phyloP scores from a whole-genome alignment of 2,888 invertebrate species.

The Sisyra nigra region DNA sequence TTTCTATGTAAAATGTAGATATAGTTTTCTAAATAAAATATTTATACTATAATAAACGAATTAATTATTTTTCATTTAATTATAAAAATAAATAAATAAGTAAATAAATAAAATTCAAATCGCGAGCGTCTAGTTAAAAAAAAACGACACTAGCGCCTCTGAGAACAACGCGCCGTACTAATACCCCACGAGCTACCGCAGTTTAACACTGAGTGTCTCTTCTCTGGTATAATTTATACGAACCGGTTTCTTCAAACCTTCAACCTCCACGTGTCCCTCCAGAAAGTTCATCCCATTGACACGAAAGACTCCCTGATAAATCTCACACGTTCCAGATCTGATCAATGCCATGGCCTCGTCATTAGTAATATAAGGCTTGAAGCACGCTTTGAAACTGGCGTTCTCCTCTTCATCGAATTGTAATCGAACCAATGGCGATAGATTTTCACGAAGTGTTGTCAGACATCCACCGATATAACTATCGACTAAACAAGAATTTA shows the following conservation, averaged over 20 bases:
- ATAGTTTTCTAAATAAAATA: too few species aligned
- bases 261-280: slow-evolving; percentile 76
- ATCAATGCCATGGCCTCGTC: too few species aligned
- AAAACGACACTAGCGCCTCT: too few species aligned
- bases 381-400: slow-evolving; percentile 56
- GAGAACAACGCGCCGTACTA: too few species aligned
- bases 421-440: slow-evolving; percentile 33
- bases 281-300: slow-evolving; percentile 88
- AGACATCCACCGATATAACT: slow-evolving; percentile 39
- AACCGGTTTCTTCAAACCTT: slow-evolving; percentile 64
- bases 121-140: too few species aligned
- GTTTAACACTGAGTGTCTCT: too few species aligned
- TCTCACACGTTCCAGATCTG: slow-evolving; percentile 37
- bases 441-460: slow-evolving; percentile 57
- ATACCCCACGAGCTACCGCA: too few species aligned
- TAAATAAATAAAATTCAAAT: too few species aligned
- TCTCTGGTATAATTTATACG: slow-evolving; percentile 20
- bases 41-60: too few species aligned
- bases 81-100: too few species aligned
- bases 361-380: slow-evolving; percentile 38
- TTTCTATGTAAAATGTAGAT: too few species aligned
- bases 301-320: slow-evolving; percentile 65
- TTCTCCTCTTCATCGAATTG: slow-evolving; percentile 15
- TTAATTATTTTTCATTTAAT: too few species aligned
- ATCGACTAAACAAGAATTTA: neutral